These are phyloP conservation scores for Sinella curviseta DNA, from an alignment of 1,140 invertebrate species.

Conservation along the genomic window DNA sequence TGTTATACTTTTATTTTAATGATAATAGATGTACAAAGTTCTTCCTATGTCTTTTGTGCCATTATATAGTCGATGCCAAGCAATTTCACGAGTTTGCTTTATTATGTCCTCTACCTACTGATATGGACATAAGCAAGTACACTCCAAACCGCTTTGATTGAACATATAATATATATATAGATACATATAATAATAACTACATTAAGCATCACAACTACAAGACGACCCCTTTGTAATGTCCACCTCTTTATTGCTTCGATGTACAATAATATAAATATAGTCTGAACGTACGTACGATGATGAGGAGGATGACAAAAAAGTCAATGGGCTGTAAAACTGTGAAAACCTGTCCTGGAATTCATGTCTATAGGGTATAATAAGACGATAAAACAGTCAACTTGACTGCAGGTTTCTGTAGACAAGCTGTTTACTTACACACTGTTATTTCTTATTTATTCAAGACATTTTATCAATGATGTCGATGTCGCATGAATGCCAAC, in stretches of 20 bases:
- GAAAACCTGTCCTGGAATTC: slow-evolving; percentile 18
- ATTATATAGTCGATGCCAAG: no score
- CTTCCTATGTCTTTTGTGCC: no score
- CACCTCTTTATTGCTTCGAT: not conserved
- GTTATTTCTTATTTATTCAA: not conserved
- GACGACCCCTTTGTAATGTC: not conserved
- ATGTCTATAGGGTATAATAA: not conserved
- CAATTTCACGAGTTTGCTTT: no score
- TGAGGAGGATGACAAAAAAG: not conserved
- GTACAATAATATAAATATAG: not conserved
- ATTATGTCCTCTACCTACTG: no score
- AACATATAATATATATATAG: no score
- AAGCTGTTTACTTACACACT: not conserved
- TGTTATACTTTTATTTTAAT: no score
- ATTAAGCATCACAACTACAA: no score
- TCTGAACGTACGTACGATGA: not conserved
- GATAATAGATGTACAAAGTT: no score
- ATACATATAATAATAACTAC: no score
- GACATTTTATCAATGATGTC: not conserved
- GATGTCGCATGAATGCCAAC: not conserved
- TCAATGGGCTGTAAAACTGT: not conserved
- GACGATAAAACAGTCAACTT: not conserved
- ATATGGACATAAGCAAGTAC: no score
- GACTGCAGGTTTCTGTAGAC: not conserved
- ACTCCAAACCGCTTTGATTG: no score